These are phyloP conservation scores for Grus americana DNA, from an alignment of 2,113 vertebrate genomes.

Conservation along the genomic window DNA sequence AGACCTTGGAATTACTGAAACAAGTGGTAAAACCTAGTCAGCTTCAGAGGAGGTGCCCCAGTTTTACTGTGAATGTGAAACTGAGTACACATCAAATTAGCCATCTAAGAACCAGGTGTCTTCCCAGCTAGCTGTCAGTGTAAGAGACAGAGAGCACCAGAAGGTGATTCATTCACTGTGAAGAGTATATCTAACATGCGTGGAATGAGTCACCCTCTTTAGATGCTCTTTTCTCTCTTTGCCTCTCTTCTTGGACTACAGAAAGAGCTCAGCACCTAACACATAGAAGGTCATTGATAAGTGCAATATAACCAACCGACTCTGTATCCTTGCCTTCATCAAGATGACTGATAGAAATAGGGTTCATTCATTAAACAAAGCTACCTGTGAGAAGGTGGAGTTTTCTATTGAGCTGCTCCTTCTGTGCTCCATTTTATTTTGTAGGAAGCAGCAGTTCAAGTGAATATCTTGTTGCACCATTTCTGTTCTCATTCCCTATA, in stretches of 20 bases:
- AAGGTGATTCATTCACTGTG: not conserved
- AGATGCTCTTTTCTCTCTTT: not conserved
- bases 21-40: not conserved
- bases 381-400: not conserved
- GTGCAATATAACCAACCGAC: not conserved
- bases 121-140: not conserved
- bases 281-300: not conserved
- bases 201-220: not conserved
- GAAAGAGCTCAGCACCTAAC: not conserved
- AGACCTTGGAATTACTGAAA: not conserved
- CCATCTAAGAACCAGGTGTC: not conserved
- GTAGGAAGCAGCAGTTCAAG: not conserved
- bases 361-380: not conserved
- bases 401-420: not conserved
- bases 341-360: not conserved
- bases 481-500: not conserved
- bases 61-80: not conserved
- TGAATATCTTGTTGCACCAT: not conserved
- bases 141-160: not conserved
- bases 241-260: not conserved
- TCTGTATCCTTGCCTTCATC: not conserved
- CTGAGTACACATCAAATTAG: not conserved
- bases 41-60: not conserved
- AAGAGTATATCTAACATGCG: not conserved
- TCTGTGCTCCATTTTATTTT: not conserved